phyloP scores from a whole-genome alignment of 92 coral and sea anemone genomes.

The Muricea muricata region DNA sequence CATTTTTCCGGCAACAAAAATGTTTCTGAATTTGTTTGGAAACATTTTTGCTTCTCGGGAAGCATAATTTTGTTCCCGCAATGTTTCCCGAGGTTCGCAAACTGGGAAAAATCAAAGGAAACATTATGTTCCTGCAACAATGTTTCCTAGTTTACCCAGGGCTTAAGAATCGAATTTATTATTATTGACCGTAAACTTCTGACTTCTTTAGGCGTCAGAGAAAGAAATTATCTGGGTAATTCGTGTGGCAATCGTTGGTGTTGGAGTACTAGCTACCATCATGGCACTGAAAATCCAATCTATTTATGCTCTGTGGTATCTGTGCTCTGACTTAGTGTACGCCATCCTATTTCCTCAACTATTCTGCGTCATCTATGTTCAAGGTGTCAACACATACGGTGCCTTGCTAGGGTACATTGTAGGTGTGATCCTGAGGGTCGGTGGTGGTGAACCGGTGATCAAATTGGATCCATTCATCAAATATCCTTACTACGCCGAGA shows the following conservation, averaged over 20 bases:
- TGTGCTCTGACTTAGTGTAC: slow-evolving; percentile 92
- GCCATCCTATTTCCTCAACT: slow-evolving; percentile 95
- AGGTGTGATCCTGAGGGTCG: slow-evolving; percentile 78
- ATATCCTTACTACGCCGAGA: slow-evolving; percentile 83
- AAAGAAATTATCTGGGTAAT: slow-evolving; percentile 89
- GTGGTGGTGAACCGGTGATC: slow-evolving; percentile 78
- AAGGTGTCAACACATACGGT: slow-evolving; percentile 86
- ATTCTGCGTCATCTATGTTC: slow-evolving; percentile 78
- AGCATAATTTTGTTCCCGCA: too few relatives aligned
- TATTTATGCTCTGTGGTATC: slow-evolving; percentile 78
- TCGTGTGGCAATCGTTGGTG: slow-evolving; percentile 79
- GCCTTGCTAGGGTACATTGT: slow-evolving; percentile 75
- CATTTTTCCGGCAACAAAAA: too few relatives aligned
- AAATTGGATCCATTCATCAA: slow-evolving; percentile 74
- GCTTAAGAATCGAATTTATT: too few relatives aligned
- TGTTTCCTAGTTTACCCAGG: too few relatives aligned
- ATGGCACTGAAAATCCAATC: slow-evolving; percentile 85
- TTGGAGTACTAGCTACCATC: slow-evolving; percentile 80
- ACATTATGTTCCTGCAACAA: too few relatives aligned
- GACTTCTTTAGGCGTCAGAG: slow-evolving; percentile 77
- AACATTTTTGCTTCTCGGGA: too few relatives aligned
- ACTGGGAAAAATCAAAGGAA: too few relatives aligned
- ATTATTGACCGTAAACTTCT: background rate
- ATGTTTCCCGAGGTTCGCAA: too few relatives aligned
- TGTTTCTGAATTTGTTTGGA: too few relatives aligned